A percentile compares a stretch with the other conserved stretches of the same genome.
phyloP scores from a whole-genome alignment of 1,140 invertebrate genomes.

The Pseudomyrmex dendroicus region DNA sequence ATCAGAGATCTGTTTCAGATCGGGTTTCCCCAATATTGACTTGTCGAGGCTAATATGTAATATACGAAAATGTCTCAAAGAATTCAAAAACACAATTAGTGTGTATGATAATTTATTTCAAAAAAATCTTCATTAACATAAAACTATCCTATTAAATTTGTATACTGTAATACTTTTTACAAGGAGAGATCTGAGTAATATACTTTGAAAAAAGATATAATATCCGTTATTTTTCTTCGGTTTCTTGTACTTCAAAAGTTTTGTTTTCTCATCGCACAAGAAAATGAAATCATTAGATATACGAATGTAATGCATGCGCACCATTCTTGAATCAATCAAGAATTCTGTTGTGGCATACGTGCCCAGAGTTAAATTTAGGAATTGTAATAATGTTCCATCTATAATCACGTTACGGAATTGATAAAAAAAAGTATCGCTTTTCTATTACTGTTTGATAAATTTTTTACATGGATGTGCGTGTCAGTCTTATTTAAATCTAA shows the following conservation, averaged over 20 bases:
- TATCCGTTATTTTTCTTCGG: slow-evolving; percentile 2
- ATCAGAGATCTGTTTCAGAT: background rate
- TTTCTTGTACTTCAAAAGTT: slow-evolving; percentile 65
- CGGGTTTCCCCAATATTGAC: background rate
- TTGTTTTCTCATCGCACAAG: slow-evolving; percentile 52
- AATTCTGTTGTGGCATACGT: slow-evolving; percentile 26
- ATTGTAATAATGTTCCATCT: no score
- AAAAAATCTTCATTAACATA: slow-evolving; percentile 51
- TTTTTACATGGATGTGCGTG: slow-evolving; percentile 43
- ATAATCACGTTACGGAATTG: slow-evolving; percentile 24
- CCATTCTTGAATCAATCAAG: slow-evolving; percentile 54
- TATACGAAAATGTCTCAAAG: background rate
- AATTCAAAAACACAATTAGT: background rate
- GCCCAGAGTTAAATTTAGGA: background rate
- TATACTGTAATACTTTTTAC: slow-evolving; percentile 69
- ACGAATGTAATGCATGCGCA: slow-evolving; percentile 69
- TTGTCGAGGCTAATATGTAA: background rate
- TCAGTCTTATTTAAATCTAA: slow-evolving; percentile 75
- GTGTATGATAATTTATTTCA: slow-evolving; percentile 62
- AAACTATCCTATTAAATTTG: slow-evolving; percentile 52
- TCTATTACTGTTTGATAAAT: slow-evolving; percentile 60
- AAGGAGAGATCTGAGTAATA: slow-evolving; percentile 63
- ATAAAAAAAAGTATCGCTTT: slow-evolving; percentile 44
- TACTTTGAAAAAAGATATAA: slow-evolving; percentile 66
- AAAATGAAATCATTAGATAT: slow-evolving; percentile 67